Percentiles rank a stretch among this genome's conserved stretches.
Evolutionary conservation across 2,888 invertebrate genomes (phyloP).

Genomic region (Brachynemurus nebulosus): DNA sequence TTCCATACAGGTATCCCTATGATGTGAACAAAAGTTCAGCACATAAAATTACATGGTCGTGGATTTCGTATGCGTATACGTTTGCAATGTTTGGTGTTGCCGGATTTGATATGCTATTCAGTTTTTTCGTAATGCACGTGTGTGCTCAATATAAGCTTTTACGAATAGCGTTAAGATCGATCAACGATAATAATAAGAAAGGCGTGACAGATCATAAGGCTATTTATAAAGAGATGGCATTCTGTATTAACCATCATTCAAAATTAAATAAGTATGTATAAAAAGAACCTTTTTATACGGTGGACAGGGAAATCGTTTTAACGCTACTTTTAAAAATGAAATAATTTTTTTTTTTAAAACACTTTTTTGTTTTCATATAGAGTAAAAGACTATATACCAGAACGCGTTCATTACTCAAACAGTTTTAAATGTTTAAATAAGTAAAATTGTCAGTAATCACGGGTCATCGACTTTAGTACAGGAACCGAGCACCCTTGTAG

Average conservation of each 20-base stretch:
- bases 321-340: too few relatives aligned
- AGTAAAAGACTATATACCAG: too few relatives aligned
- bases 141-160: background rate
- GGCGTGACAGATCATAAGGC: background rate
- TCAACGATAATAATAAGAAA: background rate
- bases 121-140: background rate
- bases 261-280: background rate
- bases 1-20: background rate
- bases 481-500: too few relatives aligned
- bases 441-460: too few relatives aligned
- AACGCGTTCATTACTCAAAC: too few relatives aligned
- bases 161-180: background rate
- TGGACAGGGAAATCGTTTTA: too few relatives aligned
- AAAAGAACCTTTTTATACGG: too few relatives aligned
- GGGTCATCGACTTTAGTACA: too few relatives aligned
- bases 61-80: background rate
- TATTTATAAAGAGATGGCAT: constrained; percentile 1
- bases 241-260: constrained; percentile 4
- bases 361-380: too few relatives aligned
- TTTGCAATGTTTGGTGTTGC: background rate
- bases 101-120: background rate
- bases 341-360: too few relatives aligned
- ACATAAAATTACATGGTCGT: constrained; percentile 1
- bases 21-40: constrained; percentile 1
- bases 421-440: too few relatives aligned